Base-by-base conservation (phyloP, 2,888 invertebrate species). In the Himalopsyche tibetana region DNA sequence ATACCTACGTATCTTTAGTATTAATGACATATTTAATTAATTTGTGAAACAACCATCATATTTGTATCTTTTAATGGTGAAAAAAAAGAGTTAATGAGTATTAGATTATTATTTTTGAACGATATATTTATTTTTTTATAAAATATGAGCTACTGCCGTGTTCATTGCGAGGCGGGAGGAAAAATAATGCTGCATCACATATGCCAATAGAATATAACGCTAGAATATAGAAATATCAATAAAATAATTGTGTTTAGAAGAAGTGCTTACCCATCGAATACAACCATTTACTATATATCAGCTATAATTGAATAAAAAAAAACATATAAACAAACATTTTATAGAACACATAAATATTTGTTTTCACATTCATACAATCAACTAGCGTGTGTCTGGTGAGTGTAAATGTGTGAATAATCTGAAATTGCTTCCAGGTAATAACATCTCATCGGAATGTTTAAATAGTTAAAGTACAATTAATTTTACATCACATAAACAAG, bases 271-370 rank as follows among this genome's bases (percentile, higher is more conserved):
- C 74, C 74, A 74, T 74, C 12, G 36, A 74, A 74, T 38, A 74
- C 74, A 74, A 74, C 74, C 74, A 74, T 74, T 38, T 74, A 74
- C 15, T 74, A 38, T 74, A 74, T 74, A 74, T 38, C 74, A 74
- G 74, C 74, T 74, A 74, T 74, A 74, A 74, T 74, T 15, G 38
- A 74, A 74, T 74, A 74, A 74, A 38, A 45, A n/a, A 74, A 74
- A 74, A 74, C 74, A 74, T 74, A 28, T 28, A 74, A 74, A 74
- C 74, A 12, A 74, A 74, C 74, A 74, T 74, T 74, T 28, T 74
- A 74, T 74, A 38, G 12, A 38, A 74, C 74, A 74, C 74, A 74
- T 36, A 74, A 19, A 74, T 51, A 51, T 51, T 51, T 51, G 51
- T 51, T 51, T 63, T 74, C 74, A 74, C 74, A 74, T 74, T 74